phyloP scores from a whole-genome alignment of 2,888 invertebrate species.

The Drosophila neonasuta region DNA sequence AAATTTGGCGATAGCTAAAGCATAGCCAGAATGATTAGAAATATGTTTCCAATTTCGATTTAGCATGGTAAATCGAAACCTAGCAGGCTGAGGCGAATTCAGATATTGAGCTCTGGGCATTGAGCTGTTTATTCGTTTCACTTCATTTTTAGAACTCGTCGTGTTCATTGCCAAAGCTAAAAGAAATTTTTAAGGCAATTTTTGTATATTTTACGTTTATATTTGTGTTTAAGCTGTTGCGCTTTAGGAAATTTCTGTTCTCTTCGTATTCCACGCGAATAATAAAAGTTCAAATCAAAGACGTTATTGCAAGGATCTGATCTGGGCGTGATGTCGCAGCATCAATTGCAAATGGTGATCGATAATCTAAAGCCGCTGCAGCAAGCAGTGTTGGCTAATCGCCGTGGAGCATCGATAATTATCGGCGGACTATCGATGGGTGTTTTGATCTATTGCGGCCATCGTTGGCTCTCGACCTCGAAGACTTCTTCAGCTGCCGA shows the following conservation, averaged over 20 bases:
- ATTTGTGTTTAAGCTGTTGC: not conserved
- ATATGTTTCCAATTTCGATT: no score
- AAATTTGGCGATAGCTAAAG: no score
- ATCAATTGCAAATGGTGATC: constrained; percentile 15
- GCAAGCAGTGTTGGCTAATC: not conserved
- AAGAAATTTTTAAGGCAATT: not conserved
- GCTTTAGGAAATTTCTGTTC: not conserved
- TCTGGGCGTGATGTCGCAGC: constrained; percentile 6
- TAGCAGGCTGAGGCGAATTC: no score
- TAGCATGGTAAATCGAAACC: no score
- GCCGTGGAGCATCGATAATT: constrained; percentile 18
- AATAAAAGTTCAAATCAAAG: no score
- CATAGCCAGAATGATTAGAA: no score
- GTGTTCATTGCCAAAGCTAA: constrained; percentile 7
- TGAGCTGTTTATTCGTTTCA: constrained; percentile 81
- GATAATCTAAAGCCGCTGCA: constrained; percentile 13
- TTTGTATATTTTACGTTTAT: constrained; percentile 22
- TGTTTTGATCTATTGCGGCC: constrained; percentile 32
- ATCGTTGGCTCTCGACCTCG: constrained; percentile 28
- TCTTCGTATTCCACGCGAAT: not conserved
- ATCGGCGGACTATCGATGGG: constrained; percentile 32
- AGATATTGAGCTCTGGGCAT: no score
- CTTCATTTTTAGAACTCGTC: constrained; percentile 81
- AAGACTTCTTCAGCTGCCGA: no score
- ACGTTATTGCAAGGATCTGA: constrained; percentile 9